Percentiles rank a stretch among this genome's conserved stretches.
phyloP scores from a whole-genome alignment of 2,888 invertebrate species.

The Dioctria linearis region DNA sequence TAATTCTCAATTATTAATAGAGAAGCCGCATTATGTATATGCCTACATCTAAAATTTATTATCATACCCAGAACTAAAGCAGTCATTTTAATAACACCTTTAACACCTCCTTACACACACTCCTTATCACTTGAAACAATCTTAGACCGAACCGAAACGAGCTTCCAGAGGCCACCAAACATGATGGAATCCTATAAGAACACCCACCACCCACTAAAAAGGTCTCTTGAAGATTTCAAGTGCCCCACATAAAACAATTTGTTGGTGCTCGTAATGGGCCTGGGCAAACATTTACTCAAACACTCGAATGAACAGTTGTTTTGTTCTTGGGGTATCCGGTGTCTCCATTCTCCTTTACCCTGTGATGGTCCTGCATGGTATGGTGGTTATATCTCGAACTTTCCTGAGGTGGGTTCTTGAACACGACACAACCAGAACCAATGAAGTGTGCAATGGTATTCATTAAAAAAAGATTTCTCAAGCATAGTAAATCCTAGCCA shows the following conservation, averaged over 20 bases:
- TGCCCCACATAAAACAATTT: slow-evolving; percentile 53
- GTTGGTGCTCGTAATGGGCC: slow-evolving; percentile 50
- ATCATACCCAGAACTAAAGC: slow-evolving; percentile 11
- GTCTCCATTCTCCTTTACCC: slow-evolving; percentile 4
- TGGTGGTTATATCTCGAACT: background rate
- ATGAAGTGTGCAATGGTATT: slow-evolving; percentile 51
- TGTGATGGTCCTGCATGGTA: background rate
- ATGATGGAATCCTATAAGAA: slow-evolving; percentile 3
- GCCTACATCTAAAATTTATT: slow-evolving; percentile 30
- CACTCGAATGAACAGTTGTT: slow-evolving; percentile 36
- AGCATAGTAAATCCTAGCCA: slow-evolving; percentile 33
- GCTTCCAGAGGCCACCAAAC: slow-evolving; percentile 27
- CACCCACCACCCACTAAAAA: slow-evolving; percentile 47
- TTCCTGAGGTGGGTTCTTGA: slow-evolving; percentile 41
- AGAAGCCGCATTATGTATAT: background rate
- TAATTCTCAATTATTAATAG: slow-evolving; percentile 4
- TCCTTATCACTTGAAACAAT: slow-evolving; percentile 47
- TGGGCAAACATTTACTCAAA: slow-evolving; percentile 50
- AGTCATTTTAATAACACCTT: slow-evolving; percentile 52
- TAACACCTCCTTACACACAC: slow-evolving; percentile 49
- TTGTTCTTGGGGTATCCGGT: slow-evolving; percentile 37
- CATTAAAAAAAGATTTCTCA: slow-evolving; percentile 33
- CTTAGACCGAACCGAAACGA: slow-evolving; percentile 30
- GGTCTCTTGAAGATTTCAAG: slow-evolving; percentile 49
- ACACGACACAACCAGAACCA: slow-evolving; percentile 50